A percentile compares a stretch with the other conserved stretches of the same genome.
These are phyloP conservation scores for Todiramphus chloris DNA, from an alignment of 2,113 vertebrate genomes.

Conservation along the genomic window DNA sequence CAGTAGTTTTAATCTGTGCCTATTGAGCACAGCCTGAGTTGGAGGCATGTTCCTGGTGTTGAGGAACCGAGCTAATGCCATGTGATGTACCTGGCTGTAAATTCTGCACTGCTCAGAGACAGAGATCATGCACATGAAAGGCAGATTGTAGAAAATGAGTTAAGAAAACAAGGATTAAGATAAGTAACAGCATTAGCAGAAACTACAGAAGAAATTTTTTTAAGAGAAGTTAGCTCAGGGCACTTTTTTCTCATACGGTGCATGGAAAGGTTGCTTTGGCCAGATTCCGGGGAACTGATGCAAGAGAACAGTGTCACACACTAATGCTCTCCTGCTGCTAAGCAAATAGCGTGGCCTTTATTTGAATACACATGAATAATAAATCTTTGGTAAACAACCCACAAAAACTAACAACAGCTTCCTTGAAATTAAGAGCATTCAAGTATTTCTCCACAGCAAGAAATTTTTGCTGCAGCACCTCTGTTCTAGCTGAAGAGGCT, in stretches of 20 bases:
- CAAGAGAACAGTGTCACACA: not conserved
- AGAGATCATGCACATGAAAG: rapidly evolving
- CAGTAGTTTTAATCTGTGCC: not conserved
- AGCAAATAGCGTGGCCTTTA: conserved; percentile 30
- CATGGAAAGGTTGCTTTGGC: not conserved
- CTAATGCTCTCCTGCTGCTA: conserved; percentile 8
- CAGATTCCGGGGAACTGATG: not conserved
- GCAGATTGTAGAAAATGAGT: not conserved
- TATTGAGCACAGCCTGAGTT: not conserved
- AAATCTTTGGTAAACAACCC: not conserved
- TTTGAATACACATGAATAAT: not conserved
- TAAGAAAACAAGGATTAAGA: not conserved
- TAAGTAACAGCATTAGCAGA: not conserved
- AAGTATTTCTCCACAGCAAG: not conserved
- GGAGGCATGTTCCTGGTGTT: not conserved
- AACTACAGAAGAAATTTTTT: not conserved
- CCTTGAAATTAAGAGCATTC: not conserved
- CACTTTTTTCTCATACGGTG: not conserved
- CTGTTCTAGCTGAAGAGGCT: not conserved
- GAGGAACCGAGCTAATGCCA: not conserved
- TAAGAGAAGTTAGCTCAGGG: not conserved
- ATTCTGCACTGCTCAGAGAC: not conserved
- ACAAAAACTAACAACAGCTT: not conserved
- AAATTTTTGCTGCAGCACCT: not conserved
- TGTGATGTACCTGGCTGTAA: not conserved